Evolutionary conservation across 2,797 vertebrate species (phyloP).

Genomic region (Cuculus canorus): DNA sequence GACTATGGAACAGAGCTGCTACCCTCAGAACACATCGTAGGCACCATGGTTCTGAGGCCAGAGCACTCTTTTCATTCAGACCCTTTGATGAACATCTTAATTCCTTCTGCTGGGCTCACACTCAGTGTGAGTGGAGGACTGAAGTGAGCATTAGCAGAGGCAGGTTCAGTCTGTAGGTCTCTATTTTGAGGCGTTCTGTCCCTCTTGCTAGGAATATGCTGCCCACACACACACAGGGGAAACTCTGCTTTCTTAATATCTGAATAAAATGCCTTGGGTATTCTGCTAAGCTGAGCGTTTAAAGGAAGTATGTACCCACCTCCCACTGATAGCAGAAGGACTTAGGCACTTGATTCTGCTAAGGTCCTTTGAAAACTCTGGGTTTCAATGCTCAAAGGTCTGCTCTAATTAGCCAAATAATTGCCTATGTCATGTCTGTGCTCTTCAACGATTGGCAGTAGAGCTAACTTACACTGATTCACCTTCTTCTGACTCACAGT

Average conservation of each 20-base stretch:
- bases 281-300: neutral
- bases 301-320: neutral
- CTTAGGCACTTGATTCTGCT: neutral
- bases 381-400: neutral
- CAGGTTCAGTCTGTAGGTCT: neutral
- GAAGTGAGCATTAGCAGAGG: neutral
- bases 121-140: neutral
- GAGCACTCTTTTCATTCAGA: neutral
- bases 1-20: neutral
- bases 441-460: neutral
- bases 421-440: neutral
- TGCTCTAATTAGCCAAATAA: conserved; percentile 2
- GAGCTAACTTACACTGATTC: conserved; percentile 13
- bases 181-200: neutral
- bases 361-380: neutral
- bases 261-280: neutral
- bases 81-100: neutral
- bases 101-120: neutral
- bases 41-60: neutral
- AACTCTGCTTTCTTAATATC: neutral
- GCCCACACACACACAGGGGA: neutral
- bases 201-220: neutral
- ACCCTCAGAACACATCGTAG: neutral
- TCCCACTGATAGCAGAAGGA: neutral
- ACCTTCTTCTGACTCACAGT: conserved; percentile 53